Percentiles rank a stretch among this genome's conserved stretches.
phyloP scores from a whole-genome alignment of 2,113 vertebrate genomes.

The Channa argus region DNA sequence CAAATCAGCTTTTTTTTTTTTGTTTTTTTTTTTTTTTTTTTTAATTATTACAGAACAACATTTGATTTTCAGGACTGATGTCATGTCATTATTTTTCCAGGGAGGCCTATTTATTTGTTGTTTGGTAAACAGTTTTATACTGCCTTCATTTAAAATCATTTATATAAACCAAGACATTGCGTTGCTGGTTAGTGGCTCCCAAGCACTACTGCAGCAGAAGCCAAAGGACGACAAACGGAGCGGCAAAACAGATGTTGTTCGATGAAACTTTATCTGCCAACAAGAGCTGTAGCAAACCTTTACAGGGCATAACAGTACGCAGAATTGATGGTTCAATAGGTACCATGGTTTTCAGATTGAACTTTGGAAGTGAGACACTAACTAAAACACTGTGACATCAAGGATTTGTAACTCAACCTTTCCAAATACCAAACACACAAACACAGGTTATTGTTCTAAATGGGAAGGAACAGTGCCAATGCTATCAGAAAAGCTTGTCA shows the following conservation, averaged over 20 bases:
- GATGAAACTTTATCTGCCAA: slow-evolving; percentile 30
- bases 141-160: slow-evolving; percentile 42
- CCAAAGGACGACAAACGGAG: slow-evolving; percentile 26
- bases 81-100: slow-evolving; percentile 13
- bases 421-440: not conserved
- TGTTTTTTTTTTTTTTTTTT: too few species aligned
- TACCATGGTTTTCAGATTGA: not conserved
- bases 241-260: slow-evolving; percentile 64
- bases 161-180: slow-evolving; percentile 41
- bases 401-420: not conserved
- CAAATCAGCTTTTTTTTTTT: too few species aligned
- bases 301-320: slow-evolving; percentile 13
- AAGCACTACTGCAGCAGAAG: slow-evolving; percentile 1
- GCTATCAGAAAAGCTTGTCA: not conserved
- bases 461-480: not conserved
- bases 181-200: slow-evolving; percentile 43
- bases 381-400: not conserved
- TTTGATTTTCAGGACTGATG: slow-evolving; percentile 13
- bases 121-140: slow-evolving; percentile 40
- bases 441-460: not conserved
- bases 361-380: not conserved
- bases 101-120: slow-evolving; percentile 21
- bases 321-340: not conserved
- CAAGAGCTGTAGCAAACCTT: slow-evolving; percentile 15
- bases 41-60: not conserved